These are phyloP conservation scores for Epinephelus awoara DNA, from an alignment of 2,797 vertebrate genomes.

Conservation along the genomic window DNA sequence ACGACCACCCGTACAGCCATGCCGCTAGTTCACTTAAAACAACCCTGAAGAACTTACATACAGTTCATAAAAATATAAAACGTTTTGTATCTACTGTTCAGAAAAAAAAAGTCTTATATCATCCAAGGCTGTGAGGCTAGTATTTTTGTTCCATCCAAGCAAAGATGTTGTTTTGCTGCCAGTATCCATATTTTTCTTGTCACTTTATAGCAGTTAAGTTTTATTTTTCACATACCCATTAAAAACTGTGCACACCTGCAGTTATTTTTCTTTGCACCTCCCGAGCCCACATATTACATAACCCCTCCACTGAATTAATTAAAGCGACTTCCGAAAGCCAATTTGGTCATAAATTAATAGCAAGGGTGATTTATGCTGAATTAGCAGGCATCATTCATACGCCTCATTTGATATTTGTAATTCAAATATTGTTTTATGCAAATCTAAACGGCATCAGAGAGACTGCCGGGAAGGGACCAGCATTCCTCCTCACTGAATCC, in stretches of 20 bases:
- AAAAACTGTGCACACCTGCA: background rate
- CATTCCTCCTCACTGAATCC: constrained; percentile 55
- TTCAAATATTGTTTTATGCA: constrained; percentile 68
- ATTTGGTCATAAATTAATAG: constrained; percentile 28
- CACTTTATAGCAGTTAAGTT: constrained; percentile 4
- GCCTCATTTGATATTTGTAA: constrained; percentile 40
- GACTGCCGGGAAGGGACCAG: constrained; percentile 23
- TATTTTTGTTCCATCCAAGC: background rate
- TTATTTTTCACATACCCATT: constrained; percentile 24
- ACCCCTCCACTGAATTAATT: constrained; percentile 11
- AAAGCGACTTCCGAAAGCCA: constrained; percentile 17
- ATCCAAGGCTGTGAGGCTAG: too few species aligned
- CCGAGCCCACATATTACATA: constrained; percentile 38
- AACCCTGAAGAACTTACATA: too few species aligned
- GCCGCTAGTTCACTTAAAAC: too few species aligned
- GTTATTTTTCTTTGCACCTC: constrained; percentile 25
- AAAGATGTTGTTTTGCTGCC: constrained; percentile 9
- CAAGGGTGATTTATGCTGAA: constrained; percentile 6
- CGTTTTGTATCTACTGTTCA: too few species aligned
- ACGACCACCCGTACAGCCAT: too few species aligned
- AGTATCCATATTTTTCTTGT: background rate
- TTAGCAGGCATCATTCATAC: constrained; percentile 23
- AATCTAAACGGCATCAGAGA: constrained; percentile 47
- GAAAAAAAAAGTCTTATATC: too few species aligned
- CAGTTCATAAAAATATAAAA: too few species aligned